phyloP scores from a whole-genome alignment of 2,113 vertebrate species.

The Damaliscus lunatus region DNA sequence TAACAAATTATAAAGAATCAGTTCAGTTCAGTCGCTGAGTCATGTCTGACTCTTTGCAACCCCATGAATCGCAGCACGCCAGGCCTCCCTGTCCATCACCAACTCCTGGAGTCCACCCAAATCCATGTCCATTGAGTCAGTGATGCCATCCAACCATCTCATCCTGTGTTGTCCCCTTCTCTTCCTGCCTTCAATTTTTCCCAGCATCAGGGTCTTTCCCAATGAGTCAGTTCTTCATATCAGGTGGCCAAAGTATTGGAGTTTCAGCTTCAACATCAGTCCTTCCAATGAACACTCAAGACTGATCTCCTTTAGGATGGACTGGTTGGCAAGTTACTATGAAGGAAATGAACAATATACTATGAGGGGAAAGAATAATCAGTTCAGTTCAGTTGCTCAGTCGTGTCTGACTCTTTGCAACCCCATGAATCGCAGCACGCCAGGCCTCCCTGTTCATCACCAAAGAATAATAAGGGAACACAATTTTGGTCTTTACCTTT shows the following conservation, averaged over 20 bases:
- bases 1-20: not conserved
- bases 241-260: not conserved
- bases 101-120: not conserved
- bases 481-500: not conserved
- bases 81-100: not conserved
- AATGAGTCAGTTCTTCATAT: not conserved
- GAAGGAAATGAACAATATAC: not conserved
- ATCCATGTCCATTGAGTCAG: not conserved
- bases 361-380: not conserved
- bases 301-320: not conserved
- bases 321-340: not conserved
- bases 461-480: not conserved
- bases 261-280: not conserved
- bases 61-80: fast-evolving
- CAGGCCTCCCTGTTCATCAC: too few relatives aligned
- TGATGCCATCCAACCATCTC: not conserved
- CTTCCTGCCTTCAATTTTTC: not conserved
- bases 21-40: not conserved
- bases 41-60: not conserved
- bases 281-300: not conserved
- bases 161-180: not conserved
- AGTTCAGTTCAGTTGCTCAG: too few relatives aligned
- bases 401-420: too few relatives aligned
- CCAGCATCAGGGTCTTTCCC: not conserved
- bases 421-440: too few relatives aligned